These are phyloP conservation scores for Xiphophorus birchmanni DNA, from an alignment of 2,797 vertebrate species.

Conservation along the genomic window DNA sequence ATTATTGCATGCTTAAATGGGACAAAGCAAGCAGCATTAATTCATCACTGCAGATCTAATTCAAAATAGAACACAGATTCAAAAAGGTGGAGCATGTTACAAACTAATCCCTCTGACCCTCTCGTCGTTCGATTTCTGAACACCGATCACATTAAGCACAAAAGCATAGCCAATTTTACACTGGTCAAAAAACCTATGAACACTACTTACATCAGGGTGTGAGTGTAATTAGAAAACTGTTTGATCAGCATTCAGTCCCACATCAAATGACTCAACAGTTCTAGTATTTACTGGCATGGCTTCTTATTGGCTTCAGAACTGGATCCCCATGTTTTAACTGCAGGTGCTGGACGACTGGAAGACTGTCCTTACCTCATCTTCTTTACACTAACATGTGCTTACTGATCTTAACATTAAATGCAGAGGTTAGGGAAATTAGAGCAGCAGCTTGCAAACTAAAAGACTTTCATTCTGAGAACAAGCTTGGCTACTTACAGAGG, in stretches of 20 bases:
- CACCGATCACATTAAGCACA: not conserved
- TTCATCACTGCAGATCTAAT: not conserved
- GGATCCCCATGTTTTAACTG: not conserved
- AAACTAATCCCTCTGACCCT: not conserved
- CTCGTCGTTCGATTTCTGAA: not conserved
- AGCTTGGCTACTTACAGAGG: not conserved
- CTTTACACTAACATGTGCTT: not conserved
- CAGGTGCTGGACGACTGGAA: not conserved
- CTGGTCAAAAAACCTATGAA: not conserved
- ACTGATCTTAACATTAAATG: not conserved
- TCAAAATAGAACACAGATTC: not conserved
- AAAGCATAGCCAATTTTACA: not conserved
- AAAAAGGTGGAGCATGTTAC: not conserved
- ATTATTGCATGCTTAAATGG: not conserved
- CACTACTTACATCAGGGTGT: not conserved
- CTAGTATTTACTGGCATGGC: not conserved
- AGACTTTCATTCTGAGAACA: not conserved
- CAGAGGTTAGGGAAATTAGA: not conserved
- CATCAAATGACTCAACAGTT: not conserved
- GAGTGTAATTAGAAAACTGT: not conserved
- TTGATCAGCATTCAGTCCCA: constrained; percentile 3
- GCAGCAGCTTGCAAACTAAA: not conserved
- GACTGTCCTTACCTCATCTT: not conserved
- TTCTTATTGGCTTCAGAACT: not conserved
- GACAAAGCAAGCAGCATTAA: not conserved